Percentiles rank a stretch among this genome's conserved stretches.
These are phyloP conservation scores for Erinaceus europaeus DNA, from an alignment of 2,113 vertebrate species.

Conservation along the genomic window DNA sequence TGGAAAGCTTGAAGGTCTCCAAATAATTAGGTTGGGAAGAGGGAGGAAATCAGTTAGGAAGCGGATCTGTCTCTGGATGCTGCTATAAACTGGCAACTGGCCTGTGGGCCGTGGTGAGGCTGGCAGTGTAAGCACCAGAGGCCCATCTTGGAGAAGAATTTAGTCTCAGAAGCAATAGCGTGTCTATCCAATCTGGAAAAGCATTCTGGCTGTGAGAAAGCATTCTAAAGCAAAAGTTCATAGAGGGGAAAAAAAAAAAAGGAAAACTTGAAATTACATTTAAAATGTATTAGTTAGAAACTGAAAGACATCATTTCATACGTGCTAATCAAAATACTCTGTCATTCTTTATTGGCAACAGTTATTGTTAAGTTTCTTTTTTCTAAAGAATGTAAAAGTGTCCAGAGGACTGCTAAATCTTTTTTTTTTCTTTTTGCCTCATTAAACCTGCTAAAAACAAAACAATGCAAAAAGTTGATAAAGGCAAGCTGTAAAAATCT, in stretches of 20 bases:
- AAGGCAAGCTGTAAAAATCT: conserved; percentile 39
- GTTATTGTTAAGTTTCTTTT: conserved; percentile 40
- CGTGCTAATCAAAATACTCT: conserved; percentile 28
- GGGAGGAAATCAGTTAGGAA: conserved; percentile 59
- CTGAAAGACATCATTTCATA: conserved; percentile 65
- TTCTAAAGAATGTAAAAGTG: conserved; percentile 37
- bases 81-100: conserved; percentile 16
- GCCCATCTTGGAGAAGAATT: conserved; percentile 22
- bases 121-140: not conserved
- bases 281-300: conserved; percentile 62
- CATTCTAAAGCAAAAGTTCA: conserved; percentile 46
- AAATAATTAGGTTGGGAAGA: conserved; percentile 67
- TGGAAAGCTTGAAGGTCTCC: conserved; percentile 72
- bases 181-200: conserved; percentile 47
- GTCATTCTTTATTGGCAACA: conserved; percentile 60
- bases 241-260: not conserved
- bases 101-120: not conserved
- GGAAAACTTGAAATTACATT: conserved; percentile 72
- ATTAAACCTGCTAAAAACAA: conserved; percentile 58
- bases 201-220: conserved; percentile 1
- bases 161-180: conserved; percentile 38
- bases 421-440: conserved; percentile 57
- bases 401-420: conserved; percentile 57
- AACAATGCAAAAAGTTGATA: conserved; percentile 56
- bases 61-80: conserved; percentile 43